phyloP scores from a whole-genome alignment of 2,888 invertebrate genomes.

The Cryptocheilus praepositus region DNA sequence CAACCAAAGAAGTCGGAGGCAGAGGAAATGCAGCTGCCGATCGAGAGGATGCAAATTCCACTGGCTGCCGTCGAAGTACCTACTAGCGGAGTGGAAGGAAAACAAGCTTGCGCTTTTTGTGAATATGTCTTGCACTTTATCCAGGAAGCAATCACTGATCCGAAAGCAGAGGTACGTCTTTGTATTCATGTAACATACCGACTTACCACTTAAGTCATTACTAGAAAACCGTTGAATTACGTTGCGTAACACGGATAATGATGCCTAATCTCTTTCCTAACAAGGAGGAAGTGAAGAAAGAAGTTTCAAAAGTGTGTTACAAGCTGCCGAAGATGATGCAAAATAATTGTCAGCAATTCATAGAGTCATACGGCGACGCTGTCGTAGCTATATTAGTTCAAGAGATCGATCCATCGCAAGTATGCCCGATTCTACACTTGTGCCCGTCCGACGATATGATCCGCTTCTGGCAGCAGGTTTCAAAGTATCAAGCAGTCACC shows the following conservation, averaged over 20 bases:
- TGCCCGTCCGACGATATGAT: conserved; percentile 79
- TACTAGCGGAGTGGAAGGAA: conserved; percentile 70
- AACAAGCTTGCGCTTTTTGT: conserved; percentile 84
- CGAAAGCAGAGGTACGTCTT: conserved; percentile 79
- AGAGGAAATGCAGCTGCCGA: conserved; percentile 74
- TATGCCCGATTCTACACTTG: conserved; percentile 84
- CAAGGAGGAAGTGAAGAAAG: conserved; percentile 82
- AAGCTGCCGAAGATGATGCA: conserved; percentile 80
- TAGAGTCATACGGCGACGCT: conserved; percentile 87
- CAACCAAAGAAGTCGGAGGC: conserved; percentile 53
- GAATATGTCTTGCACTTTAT: conserved; percentile 88
- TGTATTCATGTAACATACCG: background rate
- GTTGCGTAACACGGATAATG: conserved; percentile 71
- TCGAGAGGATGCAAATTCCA: conserved; percentile 74
- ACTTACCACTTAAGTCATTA: background rate
- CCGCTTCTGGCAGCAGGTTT: conserved; percentile 32
- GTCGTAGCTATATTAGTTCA: conserved; percentile 87
- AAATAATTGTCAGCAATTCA: conserved; percentile 84
- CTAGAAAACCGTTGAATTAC: background rate
- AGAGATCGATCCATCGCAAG: conserved; percentile 84
- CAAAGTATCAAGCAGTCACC: conserved; percentile 55
- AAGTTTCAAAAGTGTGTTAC: conserved; percentile 83
- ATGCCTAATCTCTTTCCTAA: conserved; percentile 72
- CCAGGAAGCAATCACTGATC: conserved; percentile 83
- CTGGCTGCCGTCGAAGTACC: conserved; percentile 46